phyloP scores from a whole-genome alignment of 2,113 vertebrate species.

The Vireo altiloquus region DNA sequence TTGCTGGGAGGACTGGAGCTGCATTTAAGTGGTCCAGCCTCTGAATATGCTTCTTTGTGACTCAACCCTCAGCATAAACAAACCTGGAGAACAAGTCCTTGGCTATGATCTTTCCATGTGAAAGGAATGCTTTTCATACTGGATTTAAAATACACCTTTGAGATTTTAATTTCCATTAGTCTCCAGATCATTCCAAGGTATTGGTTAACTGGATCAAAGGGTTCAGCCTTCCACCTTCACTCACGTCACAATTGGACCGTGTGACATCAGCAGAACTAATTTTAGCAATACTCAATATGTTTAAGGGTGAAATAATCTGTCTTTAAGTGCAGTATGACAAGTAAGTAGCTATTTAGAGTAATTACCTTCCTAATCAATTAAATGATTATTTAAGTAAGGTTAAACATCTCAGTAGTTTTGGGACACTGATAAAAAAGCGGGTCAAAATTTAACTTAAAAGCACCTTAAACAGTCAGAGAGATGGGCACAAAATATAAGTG shows the following conservation, averaged over 20 bases:
- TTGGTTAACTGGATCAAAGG: not conserved
- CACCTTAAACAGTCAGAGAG: not conserved
- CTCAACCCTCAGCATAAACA: not conserved
- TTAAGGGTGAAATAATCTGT: conserved; percentile 20
- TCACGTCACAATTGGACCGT: not conserved
- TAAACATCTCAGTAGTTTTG: not conserved
- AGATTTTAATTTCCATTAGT: not conserved
- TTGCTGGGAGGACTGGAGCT: not conserved
- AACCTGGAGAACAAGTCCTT: not conserved
- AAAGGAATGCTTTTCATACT: not conserved
- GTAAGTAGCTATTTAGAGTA: not conserved
- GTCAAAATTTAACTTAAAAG: not conserved
- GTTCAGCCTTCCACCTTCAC: not conserved
- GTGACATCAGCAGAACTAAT: conserved; percentile 22
- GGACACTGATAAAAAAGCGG: not conserved
- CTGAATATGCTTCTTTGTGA: not conserved
- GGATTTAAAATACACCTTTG: not conserved
- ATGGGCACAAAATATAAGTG: not conserved
- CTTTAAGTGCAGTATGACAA: not conserved
- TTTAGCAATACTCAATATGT: not conserved
- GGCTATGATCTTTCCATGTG: fast-evolving
- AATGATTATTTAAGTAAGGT: not conserved
- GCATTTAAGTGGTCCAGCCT: not conserved
- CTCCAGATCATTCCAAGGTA: not conserved
- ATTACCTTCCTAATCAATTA: not conserved